Conservation (phyloP, 2,113 vertebrate genomes). For the Ranitomeya variabilis region DNA sequence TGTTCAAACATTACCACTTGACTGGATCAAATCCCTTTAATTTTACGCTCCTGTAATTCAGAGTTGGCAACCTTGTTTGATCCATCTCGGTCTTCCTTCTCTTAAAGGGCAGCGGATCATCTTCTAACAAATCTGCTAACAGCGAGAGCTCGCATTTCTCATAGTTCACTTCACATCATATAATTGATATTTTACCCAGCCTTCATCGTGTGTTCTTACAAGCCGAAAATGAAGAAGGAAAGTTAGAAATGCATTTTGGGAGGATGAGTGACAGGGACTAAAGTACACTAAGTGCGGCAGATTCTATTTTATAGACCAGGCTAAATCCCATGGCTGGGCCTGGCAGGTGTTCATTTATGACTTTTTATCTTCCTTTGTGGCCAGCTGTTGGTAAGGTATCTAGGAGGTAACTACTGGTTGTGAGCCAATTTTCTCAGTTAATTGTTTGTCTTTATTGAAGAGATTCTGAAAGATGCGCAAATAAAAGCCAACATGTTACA, state of each 20-base stretch:
- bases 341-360: slow-evolving; percentile 38
- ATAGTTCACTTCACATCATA: slow-evolving; percentile 60
- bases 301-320: neutral
- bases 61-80: slow-evolving; percentile 57
- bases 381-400: slow-evolving; percentile 25
- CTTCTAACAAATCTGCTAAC: slow-evolving; percentile 51
- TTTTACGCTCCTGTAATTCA: slow-evolving; percentile 62
- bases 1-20: slow-evolving; percentile 63
- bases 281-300: neutral
- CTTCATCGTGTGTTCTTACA: neutral
- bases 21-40: slow-evolving; percentile 65
- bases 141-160: slow-evolving; percentile 61
- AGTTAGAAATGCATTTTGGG: neutral
- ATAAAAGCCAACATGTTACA: slow-evolving; percentile 13
- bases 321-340: neutral
- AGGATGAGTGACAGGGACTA: neutral
- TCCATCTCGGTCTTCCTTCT: slow-evolving; percentile 64
- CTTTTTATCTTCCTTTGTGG: slow-evolving; percentile 39
- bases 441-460: slow-evolving; percentile 27
- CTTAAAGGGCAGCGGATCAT: slow-evolving; percentile 64
- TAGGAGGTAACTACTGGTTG: neutral
- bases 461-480: slow-evolving; percentile 15
- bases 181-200: slow-evolving; percentile 59
- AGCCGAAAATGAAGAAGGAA: neutral
- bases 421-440: slow-evolving; percentile 4